Conservation (phyloP, 2,113 vertebrate genomes). For the Osmerus eperlanus region DNA sequence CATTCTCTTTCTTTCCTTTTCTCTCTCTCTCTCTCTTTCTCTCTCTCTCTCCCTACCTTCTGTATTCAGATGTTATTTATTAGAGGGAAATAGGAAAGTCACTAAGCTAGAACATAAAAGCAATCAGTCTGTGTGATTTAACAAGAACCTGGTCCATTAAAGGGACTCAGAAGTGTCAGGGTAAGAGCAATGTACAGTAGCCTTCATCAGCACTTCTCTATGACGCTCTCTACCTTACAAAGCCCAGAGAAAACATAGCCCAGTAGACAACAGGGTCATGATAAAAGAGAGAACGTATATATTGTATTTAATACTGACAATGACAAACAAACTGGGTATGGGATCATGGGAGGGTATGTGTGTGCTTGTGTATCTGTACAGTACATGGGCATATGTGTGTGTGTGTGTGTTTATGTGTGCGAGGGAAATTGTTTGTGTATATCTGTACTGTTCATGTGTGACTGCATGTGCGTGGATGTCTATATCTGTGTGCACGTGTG, state of each 20-base stretch:
- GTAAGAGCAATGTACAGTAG: slow-evolving; percentile 53
- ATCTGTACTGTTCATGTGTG: too few relatives aligned
- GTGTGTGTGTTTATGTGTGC: slow-evolving; percentile 23
- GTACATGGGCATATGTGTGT: neutral
- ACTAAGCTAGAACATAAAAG: slow-evolving; percentile 74
- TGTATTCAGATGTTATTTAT: slow-evolving; percentile 64
- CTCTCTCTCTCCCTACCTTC: slow-evolving; percentile 3
- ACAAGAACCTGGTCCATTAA: slow-evolving; percentile 74
- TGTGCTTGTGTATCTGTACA: slow-evolving; percentile 5
- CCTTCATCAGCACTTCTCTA: slow-evolving; percentile 61
- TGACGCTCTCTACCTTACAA: slow-evolving; percentile 35
- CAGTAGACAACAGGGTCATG: slow-evolving; percentile 24
- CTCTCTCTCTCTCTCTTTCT: too few relatives aligned
- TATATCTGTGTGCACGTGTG: too few relatives aligned
- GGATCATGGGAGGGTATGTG: slow-evolving; percentile 33
- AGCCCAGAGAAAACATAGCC: slow-evolving; percentile 8
- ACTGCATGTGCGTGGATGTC: too few relatives aligned
- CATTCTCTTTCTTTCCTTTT: slow-evolving; percentile 15
- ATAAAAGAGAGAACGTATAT: slow-evolving; percentile 28
- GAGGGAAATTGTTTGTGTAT: too few relatives aligned
- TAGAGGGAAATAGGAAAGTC: slow-evolving; percentile 62
- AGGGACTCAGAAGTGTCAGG: slow-evolving; percentile 62
- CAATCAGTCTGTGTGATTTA: slow-evolving; percentile 76
- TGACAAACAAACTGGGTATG: slow-evolving; percentile 44
- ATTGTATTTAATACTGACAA: slow-evolving; percentile 46